Percentiles rank a stretch among this genome's conserved stretches.
phyloP scores from a whole-genome alignment of 2,797 vertebrate species.

The Taenioides sp. region DNA sequence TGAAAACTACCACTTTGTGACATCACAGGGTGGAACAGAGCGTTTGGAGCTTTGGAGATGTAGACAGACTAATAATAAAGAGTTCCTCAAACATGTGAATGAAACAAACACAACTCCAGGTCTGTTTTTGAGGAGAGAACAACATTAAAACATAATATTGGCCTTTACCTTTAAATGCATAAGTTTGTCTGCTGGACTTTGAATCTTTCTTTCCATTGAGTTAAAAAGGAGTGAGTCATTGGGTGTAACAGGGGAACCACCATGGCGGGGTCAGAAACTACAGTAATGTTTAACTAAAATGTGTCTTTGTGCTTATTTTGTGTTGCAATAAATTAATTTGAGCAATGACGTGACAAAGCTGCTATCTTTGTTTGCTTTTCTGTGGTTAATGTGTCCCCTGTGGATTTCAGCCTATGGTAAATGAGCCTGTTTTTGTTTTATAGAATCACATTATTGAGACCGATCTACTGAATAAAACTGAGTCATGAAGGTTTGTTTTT shows the following conservation, averaged over 20 bases:
- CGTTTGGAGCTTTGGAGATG: no score
- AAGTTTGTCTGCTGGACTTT: conserved; percentile 5
- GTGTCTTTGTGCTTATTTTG: conserved; percentile 19
- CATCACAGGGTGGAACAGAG: no score
- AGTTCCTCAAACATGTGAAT: no score
- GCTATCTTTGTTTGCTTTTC: conserved; percentile 23
- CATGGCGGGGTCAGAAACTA: conserved; percentile 45
- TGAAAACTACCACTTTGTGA: no score
- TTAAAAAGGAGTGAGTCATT: conserved; percentile 59
- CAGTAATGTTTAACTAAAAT: conserved; percentile 52
- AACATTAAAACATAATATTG: no score
- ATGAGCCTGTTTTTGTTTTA: neutral
- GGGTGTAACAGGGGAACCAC: conserved; percentile 51
- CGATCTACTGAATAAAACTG: neutral
- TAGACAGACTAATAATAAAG: no score
- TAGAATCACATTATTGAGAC: neutral
- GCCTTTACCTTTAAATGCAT: neutral
- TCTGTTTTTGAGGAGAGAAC: no score
- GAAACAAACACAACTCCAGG: no score
- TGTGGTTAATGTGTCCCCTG: conserved; percentile 6
- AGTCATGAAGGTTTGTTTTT: conserved; percentile 14
- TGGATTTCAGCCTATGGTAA: conserved; percentile 6
- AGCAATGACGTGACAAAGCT: neutral
- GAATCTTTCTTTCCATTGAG: neutral
- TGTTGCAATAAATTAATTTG: conserved; percentile 2